Evolutionary conservation across 2,888 invertebrate genomes (phyloP).

Genomic region (Colletes collaris): DNA sequence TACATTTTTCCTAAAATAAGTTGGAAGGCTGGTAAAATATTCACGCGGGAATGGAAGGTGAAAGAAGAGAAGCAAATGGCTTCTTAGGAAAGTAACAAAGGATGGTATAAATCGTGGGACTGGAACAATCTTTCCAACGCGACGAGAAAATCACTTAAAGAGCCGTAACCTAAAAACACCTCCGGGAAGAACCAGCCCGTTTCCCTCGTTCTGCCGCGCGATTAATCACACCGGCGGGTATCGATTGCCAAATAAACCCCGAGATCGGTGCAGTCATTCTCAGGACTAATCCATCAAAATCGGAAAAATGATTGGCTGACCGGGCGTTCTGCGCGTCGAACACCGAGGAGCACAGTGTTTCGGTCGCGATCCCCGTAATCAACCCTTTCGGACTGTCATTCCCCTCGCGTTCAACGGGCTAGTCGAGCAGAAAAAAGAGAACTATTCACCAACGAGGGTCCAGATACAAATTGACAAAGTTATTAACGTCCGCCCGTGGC

Average conservation of each 20-base stretch:
- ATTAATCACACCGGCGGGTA: constrained; percentile 48
- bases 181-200: constrained; percentile 27
- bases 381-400: constrained; percentile 40
- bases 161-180: constrained; percentile 27
- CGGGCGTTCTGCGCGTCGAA: constrained; percentile 4
- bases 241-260: constrained; percentile 56
- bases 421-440: background rate
- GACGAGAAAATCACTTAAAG: constrained; percentile 6
- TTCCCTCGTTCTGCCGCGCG: constrained; percentile 11
- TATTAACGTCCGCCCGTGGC: constrained; percentile 67
- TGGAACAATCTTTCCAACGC: background rate
- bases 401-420: constrained; percentile 1
- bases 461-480: constrained; percentile 71
- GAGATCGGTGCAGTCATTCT: constrained; percentile 41
- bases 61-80: too few relatives aligned
- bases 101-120: background rate
- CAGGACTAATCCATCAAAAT: constrained; percentile 50
- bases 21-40: too few relatives aligned
- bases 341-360: constrained; percentile 31
- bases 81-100: background rate
- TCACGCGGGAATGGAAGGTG: too few relatives aligned
- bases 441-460: constrained; percentile 5
- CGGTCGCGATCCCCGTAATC: constrained; percentile 45
- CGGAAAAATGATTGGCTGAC: constrained; percentile 47
- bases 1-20: too few relatives aligned